Percentiles rank a stretch among this genome's conserved stretches.
Conservation (phyloP, 2,888 invertebrate species). For the Epirrhoe tristata region DNA sequence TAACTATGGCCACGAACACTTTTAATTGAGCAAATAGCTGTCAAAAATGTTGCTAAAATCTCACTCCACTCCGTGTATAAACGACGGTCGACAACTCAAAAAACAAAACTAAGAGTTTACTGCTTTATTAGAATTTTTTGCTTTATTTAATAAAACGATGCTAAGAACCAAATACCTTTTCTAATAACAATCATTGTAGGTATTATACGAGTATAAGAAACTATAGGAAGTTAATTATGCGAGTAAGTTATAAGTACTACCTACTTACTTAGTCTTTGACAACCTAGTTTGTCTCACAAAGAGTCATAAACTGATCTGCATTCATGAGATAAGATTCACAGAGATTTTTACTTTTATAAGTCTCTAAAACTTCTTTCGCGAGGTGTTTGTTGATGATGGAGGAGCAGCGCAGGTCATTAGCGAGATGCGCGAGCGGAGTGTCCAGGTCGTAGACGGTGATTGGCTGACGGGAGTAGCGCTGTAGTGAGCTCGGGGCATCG, state of each 20-base stretch:
- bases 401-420: conserved; percentile 43
- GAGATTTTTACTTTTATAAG: conserved; percentile 55
- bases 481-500: conserved; percentile 28
- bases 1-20: no score
- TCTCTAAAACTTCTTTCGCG: conserved; percentile 48
- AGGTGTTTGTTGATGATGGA: conserved; percentile 60
- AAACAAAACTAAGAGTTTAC: not conserved
- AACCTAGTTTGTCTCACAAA: no score
- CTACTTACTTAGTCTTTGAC: no score
- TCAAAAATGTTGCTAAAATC: no score
- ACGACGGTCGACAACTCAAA: no score
- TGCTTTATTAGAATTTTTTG: not conserved
- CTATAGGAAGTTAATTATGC: no score
- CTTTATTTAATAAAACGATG: not conserved
- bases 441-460: conserved; percentile 50
- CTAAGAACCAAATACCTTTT: not conserved
- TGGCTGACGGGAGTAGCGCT: conserved; percentile 48
- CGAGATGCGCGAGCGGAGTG: conserved; percentile 24
- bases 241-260: no score
- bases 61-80: no score
- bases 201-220: no score
- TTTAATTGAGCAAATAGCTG: no score
- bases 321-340: conserved; percentile 61
- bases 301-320: conserved; percentile 48
- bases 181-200: not conserved